Evolutionary conservation across 2,888 invertebrate species (phyloP).

Genomic region (Balanococcus diminutus): DNA sequence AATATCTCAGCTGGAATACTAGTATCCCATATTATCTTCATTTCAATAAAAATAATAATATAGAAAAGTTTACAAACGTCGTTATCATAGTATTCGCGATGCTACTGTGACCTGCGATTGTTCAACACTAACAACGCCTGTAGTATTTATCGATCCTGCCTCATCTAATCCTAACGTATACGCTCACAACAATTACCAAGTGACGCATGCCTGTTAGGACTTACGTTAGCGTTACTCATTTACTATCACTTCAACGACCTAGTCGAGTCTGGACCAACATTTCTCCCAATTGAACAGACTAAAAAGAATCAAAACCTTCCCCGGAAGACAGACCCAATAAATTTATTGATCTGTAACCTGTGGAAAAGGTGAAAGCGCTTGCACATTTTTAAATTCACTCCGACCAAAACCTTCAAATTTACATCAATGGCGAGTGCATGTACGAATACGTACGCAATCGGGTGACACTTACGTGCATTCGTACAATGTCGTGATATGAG

Average conservation of each 20-base stretch:
- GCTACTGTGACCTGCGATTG: constrained; percentile 54
- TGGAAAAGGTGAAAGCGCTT: constrained; percentile 42
- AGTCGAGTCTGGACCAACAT: constrained; percentile 51
- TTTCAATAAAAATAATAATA: constrained; percentile 26
- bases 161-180: constrained; percentile 50
- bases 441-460: too few species aligned
- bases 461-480: too few species aligned
- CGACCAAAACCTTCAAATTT: background rate
- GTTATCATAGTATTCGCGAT: constrained; percentile 49
- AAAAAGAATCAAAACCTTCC: constrained; percentile 47
- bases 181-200: constrained; percentile 47
- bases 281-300: constrained; percentile 33
- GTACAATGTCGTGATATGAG: too few species aligned
- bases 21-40: constrained; percentile 44
- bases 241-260: constrained; percentile 50
- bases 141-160: constrained; percentile 52
- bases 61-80: constrained; percentile 16
- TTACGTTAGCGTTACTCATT: constrained; percentile 33
- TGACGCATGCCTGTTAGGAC: constrained; percentile 41
- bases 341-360: constrained; percentile 51
- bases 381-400: constrained; percentile 2
- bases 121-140: constrained; percentile 53
- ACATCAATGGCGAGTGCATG: background rate
- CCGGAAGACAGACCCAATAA: constrained; percentile 53
- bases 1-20: constrained; percentile 29